Evolutionary conservation across 2,113 vertebrate genomes (phyloP).

Genomic region (Indicator indicator): DNA sequence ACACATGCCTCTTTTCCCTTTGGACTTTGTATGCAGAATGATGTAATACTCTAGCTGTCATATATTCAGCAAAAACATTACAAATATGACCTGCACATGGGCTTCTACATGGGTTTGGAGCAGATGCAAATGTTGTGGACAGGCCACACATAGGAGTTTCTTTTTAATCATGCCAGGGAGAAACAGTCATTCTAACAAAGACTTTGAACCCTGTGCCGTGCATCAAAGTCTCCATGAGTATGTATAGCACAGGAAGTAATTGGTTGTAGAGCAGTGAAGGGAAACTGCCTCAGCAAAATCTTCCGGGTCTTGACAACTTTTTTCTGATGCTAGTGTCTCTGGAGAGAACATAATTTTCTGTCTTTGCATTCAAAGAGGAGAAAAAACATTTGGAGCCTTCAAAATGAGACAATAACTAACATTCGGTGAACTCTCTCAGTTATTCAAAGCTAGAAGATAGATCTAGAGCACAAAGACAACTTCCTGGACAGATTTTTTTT

Average conservation of each 20-base stretch:
- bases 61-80: not conserved
- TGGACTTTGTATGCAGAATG: not conserved
- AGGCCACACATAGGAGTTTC: not conserved
- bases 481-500: not conserved
- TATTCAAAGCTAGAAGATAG: not conserved
- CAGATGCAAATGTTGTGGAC: not conserved
- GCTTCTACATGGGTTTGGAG: not conserved
- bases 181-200: not conserved
- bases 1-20: not conserved
- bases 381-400: not conserved
- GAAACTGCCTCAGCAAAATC: constrained; percentile 43
- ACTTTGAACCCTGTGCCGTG: not conserved
- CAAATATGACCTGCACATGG: not conserved
- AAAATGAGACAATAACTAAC: not conserved
- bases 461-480: not conserved
- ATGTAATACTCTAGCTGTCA: not conserved
- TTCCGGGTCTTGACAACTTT: not conserved
- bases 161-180: not conserved
- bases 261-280: not conserved
- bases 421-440: not conserved
- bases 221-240: not conserved
- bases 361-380: not conserved
- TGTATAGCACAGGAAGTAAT: not conserved
- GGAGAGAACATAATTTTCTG: not conserved
- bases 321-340: not conserved